phyloP scores from a whole-genome alignment of 2,797 vertebrate genomes.

The Sparidentex hasta region DNA sequence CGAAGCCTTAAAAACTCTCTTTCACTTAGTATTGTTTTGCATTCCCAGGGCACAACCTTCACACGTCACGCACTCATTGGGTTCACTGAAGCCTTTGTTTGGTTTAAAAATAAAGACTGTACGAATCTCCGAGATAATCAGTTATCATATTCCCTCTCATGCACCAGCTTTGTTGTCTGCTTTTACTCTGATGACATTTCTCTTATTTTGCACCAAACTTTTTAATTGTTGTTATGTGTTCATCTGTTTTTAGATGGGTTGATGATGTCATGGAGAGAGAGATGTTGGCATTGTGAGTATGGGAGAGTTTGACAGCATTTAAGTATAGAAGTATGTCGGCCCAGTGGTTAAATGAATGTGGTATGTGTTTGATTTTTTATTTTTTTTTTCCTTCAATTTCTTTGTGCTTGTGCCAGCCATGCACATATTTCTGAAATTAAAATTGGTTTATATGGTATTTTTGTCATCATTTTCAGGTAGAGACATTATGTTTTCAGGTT shows the following conservation, averaged over 20 bases:
- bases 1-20: conserved; percentile 31
- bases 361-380: conserved; percentile 5
- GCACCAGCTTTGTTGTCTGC: conserved; percentile 1
- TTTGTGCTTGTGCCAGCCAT: conserved; percentile 30
- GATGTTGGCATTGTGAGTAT: conserved; percentile 15
- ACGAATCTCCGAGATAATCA: conserved; percentile 1
- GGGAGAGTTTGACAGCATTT: conserved; percentile 12
- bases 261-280: not conserved
- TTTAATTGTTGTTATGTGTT: not conserved
- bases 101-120: not conserved
- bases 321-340: not conserved
- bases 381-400: conserved; percentile 11
- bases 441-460: conserved; percentile 44
- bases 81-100: not conserved
- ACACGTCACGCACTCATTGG: not conserved
- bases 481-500: too few species aligned
- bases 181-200: not conserved
- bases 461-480: conserved; percentile 50
- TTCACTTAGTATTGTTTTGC: not conserved
- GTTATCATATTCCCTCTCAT: not conserved
- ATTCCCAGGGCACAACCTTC: not conserved
- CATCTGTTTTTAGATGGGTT: conserved; percentile 5
- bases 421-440: conserved; percentile 33
- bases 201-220: conserved; percentile 5
- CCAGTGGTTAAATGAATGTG: conserved; percentile 25